Evolutionary conservation across 2,113 vertebrate genomes (phyloP), one percentile per base, ranked within the genome.

Genomic region (Choloepus hoffmanni): DNA sequence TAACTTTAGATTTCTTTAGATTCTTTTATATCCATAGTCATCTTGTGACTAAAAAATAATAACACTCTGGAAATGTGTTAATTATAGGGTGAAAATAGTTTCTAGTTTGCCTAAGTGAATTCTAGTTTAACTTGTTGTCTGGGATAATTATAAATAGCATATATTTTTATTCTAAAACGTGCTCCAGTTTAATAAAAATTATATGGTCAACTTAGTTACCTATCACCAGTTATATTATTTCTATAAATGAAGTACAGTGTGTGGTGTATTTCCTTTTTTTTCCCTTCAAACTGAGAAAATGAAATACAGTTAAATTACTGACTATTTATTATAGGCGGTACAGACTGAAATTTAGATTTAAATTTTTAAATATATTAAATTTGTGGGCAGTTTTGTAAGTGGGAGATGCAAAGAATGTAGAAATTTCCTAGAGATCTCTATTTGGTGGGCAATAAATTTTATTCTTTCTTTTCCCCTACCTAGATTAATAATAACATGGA

Each of bases 311-410:
- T 87, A 60, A 67, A 36, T 58, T 26, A 50, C 10, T 63, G 65
- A 48, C 5, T 60, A 60, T 23, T 60, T 36, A 5, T 36, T 68
- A 14, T 40, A 55, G 7, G 5, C 14, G 77, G 24, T 58, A 55
- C 5, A 24, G 26, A 24, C 23, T 58, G 4, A 86, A 86, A 77
- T 74, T 70, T 90, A 55, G 28, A 55, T 81, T 91, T 81, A 58
- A 92, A 67, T 83, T 88, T 30, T 40, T 76, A 76, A 82, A 70
- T 67, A n/a, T 74, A 21, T 43, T 45, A 81, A 82, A 79, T 91
- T 16, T 86, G 16, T 1, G 13, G 23, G 24, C 26, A 82, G 10
- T 67, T 68, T 87, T 67, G 8, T 68, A 87, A 87, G 60, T 67
- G 86, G 76, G 58, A 82, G 16, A 33, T 24, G 19, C 6, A 94